phyloP scores from a whole-genome alignment of 2,888 invertebrate species.

The Microctonus brassicae region DNA sequence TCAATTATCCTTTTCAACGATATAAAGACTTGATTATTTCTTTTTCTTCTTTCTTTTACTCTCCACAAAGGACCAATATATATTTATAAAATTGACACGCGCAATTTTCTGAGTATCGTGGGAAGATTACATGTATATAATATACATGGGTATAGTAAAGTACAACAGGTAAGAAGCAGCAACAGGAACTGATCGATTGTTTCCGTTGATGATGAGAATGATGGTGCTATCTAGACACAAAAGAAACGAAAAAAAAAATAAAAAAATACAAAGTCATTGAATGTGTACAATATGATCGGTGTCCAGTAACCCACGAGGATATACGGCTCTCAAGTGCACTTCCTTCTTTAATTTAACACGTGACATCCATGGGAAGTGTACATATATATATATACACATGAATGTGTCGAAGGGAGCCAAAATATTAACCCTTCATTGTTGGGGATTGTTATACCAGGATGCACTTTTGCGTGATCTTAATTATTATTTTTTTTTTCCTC shows the following conservation, averaged over 20 bases:
- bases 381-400: neutral
- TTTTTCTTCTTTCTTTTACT: no score
- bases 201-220: neutral
- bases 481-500: neutral
- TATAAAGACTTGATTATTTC: no score
- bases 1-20: neutral
- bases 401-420: neutral
- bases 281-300: neutral
- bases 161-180: no score
- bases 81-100: no score
- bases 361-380: neutral
- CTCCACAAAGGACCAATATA: no score
- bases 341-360: conserved; percentile 5
- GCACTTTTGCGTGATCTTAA: neutral
- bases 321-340: conserved; percentile 12
- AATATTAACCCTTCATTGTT: neutral
- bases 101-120: no score
- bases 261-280: neutral
- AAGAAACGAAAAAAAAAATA: neutral
- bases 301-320: conserved; percentile 17
- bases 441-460: neutral
- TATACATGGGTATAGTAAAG: no score
- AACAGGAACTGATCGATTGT: no score
- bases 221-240: neutral
- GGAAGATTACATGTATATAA: no score